These are phyloP conservation scores for Plotosus lineatus DNA, from an alignment of 2,113 vertebrate genomes.

Conservation along the genomic window DNA sequence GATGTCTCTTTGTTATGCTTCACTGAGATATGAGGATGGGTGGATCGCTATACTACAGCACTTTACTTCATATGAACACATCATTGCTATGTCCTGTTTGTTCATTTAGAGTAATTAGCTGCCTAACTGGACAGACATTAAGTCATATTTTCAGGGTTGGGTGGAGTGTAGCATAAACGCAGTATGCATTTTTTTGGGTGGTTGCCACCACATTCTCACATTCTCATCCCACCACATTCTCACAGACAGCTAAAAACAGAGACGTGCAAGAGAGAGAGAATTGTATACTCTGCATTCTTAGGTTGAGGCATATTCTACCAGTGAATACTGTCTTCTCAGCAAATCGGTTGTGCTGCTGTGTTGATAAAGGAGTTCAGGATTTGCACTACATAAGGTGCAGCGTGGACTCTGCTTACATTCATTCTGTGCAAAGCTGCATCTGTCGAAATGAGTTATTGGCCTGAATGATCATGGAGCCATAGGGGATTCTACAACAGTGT, in stretches of 20 bases:
- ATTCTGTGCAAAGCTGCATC: constrained; percentile 55
- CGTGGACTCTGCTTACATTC: constrained; percentile 61
- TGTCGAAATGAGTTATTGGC: constrained; percentile 66
- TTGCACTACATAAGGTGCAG: constrained; percentile 44
- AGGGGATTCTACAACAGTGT: constrained; percentile 62
- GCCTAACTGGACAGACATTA: constrained; percentile 23
- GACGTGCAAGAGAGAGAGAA: constrained; percentile 8
- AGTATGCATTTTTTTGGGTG: constrained; percentile 4
- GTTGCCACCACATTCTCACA: constrained; percentile 11
- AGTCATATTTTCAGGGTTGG: constrained; percentile 40
- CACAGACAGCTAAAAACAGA: constrained; percentile 7
- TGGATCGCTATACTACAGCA: constrained; percentile 45
- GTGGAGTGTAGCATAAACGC: neutral
- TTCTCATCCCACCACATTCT: constrained; percentile 15
- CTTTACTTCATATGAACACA: constrained; percentile 35
- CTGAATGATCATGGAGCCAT: constrained; percentile 58
- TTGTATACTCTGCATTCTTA: constrained; percentile 42
- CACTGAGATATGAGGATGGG: constrained; percentile 59
- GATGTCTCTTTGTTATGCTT: constrained; percentile 61
- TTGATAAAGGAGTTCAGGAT: constrained; percentile 66
- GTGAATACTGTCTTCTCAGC: constrained; percentile 69
- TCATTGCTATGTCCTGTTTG: constrained; percentile 48
- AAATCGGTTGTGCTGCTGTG: constrained; percentile 64
- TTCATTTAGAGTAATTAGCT: constrained; percentile 36
- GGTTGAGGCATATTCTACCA: constrained; percentile 61